Base-by-base conservation (phyloP, 2,888 invertebrate species). In the Charanyca ferruginea region DNA sequence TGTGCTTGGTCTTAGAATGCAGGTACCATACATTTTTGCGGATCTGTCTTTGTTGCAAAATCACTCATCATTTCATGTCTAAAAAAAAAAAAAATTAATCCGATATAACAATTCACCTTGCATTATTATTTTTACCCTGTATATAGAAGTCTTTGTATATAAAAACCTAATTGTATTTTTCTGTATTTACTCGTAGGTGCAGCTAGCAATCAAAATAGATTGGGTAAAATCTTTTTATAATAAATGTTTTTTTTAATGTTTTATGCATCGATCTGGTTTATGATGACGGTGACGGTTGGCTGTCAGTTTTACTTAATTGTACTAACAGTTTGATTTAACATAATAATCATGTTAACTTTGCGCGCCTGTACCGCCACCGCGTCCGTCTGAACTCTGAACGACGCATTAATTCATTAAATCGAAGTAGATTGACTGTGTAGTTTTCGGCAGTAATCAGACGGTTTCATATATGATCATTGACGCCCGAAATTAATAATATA, bases 101-200 rank as follows among this genome's bases (percentile, higher is more conserved):
- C 16, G 16, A 38, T 16, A 38, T 32, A 32, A 32, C 16, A 38
- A 38, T 38, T 38, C 3, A 38, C 16, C 7, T 2, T 38, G 38
- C 13, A 16, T 38, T 13, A 13, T 38, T 38, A 2, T 38, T 16
- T 38, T 16, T 2, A 38, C 16, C 13, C 5, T 38, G 38, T 38
- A 5, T 38, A 4, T 16, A 38, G 32, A 5, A 4, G 1, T 16
- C 16, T 38, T 16, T 38, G 13, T 9, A 38, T 38, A 38, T 3
- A 38, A 9, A 13, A 18, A 25, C 18, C 11, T 32, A 22, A 28
- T 35, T 8, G 2, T 0, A 0, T 13, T 49, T 42, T 60, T 35
- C 32, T 66, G 38, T 47, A 25, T 58, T 59, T 41, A 32, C 20
- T 28, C 16, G 20, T 16, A 66, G 66, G 22, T 62, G 48, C 66